Evolutionary conservation across 2,797 vertebrate genomes (phyloP).

Genomic region (Kryptolebias ocellatus): DNA sequence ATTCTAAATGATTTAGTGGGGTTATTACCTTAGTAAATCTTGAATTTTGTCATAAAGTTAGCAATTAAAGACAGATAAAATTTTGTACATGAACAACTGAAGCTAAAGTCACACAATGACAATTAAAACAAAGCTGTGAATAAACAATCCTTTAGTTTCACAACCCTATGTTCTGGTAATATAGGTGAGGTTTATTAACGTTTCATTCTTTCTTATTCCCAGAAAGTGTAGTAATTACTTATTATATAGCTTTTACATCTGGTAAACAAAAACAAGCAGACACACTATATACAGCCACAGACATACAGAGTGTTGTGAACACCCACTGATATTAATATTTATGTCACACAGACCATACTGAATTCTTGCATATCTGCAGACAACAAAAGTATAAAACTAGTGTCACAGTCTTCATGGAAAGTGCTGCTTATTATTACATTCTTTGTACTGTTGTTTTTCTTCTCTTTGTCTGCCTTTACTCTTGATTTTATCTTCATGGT

Average conservation of each 20-base stretch:
- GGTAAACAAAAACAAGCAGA: constrained; percentile 49
- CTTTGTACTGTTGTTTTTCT: constrained; percentile 3
- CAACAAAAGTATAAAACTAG: not conserved
- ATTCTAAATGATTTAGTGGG: not conserved
- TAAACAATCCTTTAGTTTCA: constrained; percentile 35
- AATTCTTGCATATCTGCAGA: not conserved
- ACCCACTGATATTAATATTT: not conserved
- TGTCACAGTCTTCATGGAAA: constrained; percentile 87
- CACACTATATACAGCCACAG: constrained; percentile 30
- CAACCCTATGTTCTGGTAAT: constrained; percentile 13
- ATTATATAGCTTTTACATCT: constrained; percentile 55
- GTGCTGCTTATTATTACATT: constrained; percentile 86
- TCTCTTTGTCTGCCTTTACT: constrained; percentile 11
- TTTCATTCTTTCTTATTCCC: constrained; percentile 52
- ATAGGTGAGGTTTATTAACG: constrained; percentile 22
- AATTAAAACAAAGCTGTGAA: constrained; percentile 41
- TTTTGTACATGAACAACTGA: not conserved
- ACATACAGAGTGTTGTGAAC: not conserved
- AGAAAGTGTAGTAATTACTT: constrained; percentile 49
- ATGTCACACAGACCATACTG: not conserved
- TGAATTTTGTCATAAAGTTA: not conserved
- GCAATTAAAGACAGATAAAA: not conserved
- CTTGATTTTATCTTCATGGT: constrained; percentile 30
- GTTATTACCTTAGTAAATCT: not conserved
- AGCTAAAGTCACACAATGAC: constrained; percentile 28